phyloP scores from a whole-genome alignment of 2,888 invertebrate species.

The Venusia cambrica region DNA sequence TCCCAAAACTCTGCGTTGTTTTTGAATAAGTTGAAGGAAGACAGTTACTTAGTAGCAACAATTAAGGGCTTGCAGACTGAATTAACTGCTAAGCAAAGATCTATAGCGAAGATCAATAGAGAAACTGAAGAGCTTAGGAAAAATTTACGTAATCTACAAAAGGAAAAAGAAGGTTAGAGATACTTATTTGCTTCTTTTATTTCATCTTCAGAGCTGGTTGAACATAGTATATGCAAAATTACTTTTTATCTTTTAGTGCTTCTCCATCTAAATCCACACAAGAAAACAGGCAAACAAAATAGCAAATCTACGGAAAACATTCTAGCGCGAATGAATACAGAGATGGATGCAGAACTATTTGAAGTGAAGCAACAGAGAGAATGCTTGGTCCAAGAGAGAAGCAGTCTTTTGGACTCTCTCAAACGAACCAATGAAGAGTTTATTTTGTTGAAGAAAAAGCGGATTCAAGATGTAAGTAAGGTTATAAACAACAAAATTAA shows the following conservation, averaged over 20 bases:
- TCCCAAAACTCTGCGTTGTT: constrained; percentile 78
- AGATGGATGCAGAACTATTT: constrained; percentile 66
- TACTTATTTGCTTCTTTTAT: too few species aligned
- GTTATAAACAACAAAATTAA: too few species aligned
- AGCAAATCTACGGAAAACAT: constrained; percentile 68
- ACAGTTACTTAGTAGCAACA: constrained; percentile 88
- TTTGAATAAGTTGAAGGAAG: constrained; percentile 82
- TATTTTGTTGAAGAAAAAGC: constrained; percentile 87
- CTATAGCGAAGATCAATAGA: constrained; percentile 85
- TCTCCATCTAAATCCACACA: constrained; percentile 63
- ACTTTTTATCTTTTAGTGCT: constrained; percentile 47
- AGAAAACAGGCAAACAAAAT: constrained; percentile 49
- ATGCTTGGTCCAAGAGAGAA: constrained; percentile 74
- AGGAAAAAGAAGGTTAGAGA: constrained; percentile 86
- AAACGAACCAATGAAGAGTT: constrained; percentile 88
- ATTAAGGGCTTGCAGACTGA: constrained; percentile 90
- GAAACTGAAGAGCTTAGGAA: constrained; percentile 89
- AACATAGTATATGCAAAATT: constrained; percentile 1
- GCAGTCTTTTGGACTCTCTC: constrained; percentile 83
- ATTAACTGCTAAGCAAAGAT: constrained; percentile 86
- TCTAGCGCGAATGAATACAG: constrained; percentile 57
- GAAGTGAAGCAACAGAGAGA: constrained; percentile 72
- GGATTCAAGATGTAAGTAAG: constrained; percentile 91
- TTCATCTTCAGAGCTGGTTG: too few species aligned
- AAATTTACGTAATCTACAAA: constrained; percentile 87